phyloP scores from a whole-genome alignment of 2,113 vertebrate species.

The Neolamprologus hecqui region DNA sequence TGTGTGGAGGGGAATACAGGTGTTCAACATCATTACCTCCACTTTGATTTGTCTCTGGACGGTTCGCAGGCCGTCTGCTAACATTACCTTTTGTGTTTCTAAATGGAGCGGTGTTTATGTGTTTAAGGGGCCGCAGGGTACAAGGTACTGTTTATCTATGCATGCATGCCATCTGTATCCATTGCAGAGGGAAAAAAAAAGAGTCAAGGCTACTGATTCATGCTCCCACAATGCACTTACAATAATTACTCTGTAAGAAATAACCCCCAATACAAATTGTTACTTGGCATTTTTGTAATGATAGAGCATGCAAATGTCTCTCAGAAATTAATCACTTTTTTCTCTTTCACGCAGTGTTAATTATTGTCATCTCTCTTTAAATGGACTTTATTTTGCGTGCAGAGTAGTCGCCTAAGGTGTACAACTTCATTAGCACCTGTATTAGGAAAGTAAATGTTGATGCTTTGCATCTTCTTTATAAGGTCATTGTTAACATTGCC shows the following conservation, averaged over 20 bases:
- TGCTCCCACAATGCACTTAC: neutral
- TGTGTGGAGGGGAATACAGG: neutral
- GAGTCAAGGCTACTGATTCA: neutral
- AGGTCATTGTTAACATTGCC: constrained; percentile 12
- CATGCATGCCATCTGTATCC: constrained; percentile 20
- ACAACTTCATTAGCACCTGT: neutral
- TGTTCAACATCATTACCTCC: constrained; percentile 36
- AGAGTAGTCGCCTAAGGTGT: neutral
- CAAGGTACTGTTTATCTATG: constrained; percentile 11
- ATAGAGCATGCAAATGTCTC: neutral
- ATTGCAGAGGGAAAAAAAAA: neutral
- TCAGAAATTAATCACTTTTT: neutral
- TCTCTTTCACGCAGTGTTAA: neutral
- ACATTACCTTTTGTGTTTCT: constrained; percentile 33
- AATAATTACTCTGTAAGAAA: neutral
- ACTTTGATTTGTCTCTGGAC: constrained; percentile 19
- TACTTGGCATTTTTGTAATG: neutral
- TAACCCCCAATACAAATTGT: neutral
- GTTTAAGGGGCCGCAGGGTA: neutral
- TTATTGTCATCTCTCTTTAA: constrained; percentile 3
- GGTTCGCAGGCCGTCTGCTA: neutral
- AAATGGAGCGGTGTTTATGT: constrained; percentile 11
- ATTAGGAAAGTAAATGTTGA: neutral
- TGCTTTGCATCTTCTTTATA: neutral
- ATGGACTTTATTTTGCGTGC: neutral